Evolutionary conservation across 2,113 vertebrate species (phyloP).

Genomic region (Bothrops jararaca): DNA sequence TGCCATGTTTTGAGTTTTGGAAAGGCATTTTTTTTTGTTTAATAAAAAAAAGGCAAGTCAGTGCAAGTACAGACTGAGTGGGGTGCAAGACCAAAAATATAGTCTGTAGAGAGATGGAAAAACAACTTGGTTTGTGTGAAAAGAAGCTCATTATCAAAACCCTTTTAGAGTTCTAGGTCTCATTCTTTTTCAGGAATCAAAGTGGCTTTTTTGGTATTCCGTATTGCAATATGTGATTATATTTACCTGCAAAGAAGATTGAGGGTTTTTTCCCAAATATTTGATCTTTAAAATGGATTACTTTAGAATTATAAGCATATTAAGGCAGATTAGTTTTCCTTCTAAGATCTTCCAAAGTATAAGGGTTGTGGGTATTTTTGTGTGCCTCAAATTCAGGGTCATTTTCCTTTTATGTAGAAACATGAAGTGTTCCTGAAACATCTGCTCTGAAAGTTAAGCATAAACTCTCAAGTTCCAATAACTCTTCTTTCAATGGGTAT

Average conservation of each 20-base stretch:
- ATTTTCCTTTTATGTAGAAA: neutral
- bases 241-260: neutral
- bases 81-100: neutral
- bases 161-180: neutral
- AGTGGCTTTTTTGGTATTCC: neutral
- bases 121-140: neutral
- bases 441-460: neutral
- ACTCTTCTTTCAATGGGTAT: neutral
- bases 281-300: neutral
- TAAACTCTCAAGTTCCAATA: neutral
- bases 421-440: neutral
- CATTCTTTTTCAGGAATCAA: neutral
- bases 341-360: neutral
- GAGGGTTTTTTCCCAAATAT: rapidly evolving
- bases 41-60: conserved; percentile 33
- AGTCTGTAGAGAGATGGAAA: conserved; percentile 26
- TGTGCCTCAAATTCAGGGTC: neutral
- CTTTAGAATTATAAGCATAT: neutral
- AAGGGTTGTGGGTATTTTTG: neutral
- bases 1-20: conserved; percentile 30
- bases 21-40: conserved; percentile 7
- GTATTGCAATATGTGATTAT: neutral
- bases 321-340: neutral
- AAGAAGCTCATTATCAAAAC: neutral
- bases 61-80: conserved; percentile 19